phyloP scores from a whole-genome alignment of 2,888 invertebrate species.

The Apamea anceps region DNA sequence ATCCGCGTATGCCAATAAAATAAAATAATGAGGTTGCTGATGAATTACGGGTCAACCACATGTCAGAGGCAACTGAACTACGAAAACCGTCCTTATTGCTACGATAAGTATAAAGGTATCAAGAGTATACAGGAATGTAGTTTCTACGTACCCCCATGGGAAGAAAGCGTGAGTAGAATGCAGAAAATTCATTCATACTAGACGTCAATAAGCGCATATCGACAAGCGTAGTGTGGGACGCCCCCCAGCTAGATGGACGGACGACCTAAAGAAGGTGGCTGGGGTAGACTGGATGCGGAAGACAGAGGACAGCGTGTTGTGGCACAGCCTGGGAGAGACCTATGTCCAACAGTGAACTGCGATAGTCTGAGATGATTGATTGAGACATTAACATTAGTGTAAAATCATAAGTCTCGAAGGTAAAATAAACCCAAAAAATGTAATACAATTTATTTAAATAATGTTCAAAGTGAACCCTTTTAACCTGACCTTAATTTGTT shows the following conservation, averaged over 20 bases:
- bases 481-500: slow-evolving; percentile 25
- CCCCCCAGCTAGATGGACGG: too few species aligned
- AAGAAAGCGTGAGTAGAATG: too few species aligned
- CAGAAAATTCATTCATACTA: neutral
- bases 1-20: neutral
- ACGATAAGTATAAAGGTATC: neutral
- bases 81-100: neutral
- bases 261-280: too few species aligned
- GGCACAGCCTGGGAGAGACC: too few species aligned
- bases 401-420: neutral
- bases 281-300: too few species aligned
- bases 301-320: too few species aligned
- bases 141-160: too few species aligned
- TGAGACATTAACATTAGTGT: neutral
- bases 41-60: neutral
- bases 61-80: neutral
- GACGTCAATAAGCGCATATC: too few species aligned
- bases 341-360: too few species aligned
- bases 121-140: neutral
- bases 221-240: too few species aligned
- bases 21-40: slow-evolving; percentile 7
- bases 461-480: slow-evolving; percentile 11
- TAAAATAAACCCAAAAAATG: neutral
- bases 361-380: too few species aligned
- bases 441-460: neutral